Base-by-base conservation (phyloP, 2,888 invertebrate genomes). In the Ferrisia virgata region DNA sequence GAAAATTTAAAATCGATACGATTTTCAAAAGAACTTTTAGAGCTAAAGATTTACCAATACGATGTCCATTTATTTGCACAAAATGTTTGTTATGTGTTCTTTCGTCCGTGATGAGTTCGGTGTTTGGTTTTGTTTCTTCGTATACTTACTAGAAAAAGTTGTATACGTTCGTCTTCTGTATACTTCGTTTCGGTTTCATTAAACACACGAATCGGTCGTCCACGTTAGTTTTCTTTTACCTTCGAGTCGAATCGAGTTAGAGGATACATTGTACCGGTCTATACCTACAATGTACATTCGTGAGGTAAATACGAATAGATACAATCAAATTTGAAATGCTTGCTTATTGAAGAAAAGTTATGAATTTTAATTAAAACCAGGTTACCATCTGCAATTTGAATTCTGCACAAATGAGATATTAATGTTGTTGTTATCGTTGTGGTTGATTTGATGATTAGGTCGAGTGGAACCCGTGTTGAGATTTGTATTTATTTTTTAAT, bases 171-270 rank as follows among this genome's bases (percentile, higher is more conserved):
- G 53, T 64, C 58, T 64, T 64, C 28, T 64, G 58, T 64, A 64
- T 64, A 64, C 58, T 64, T 64, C 28, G 58, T 64, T 64, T 64
- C 58, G 58, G 58, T 64, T 64, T 64, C 58, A 64, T 64, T 64
- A 64, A 28, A 9, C 58, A 25, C 28, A 64, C 58, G 58, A 43
- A 28, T 47, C 47, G 18, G n/a, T 47, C 47, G 15, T 11, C 18
- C 18, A n/a, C 3, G 18, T 18, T 47, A 13, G 2, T 64, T 13
- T 53, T 53, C 2, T 43, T n/a, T 11, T 39, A 39, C 11, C 18
- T 53, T 6, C 18, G 53, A n/a, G n/a, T n/a, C n/a, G n/a, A n/a
- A n/a, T n/a, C n/a, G n/a, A n/a, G n/a, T n/a, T n/a, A n/a, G n/a
- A n/a, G n/a, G n/a, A n/a, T n/a, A n/a, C n/a, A n/a, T n/a, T n/a